Evolutionary conservation across 2,888 invertebrate genomes (phyloP), one percentile per base, ranked within the genome.

Genomic region (Lepidonotus clava): DNA sequence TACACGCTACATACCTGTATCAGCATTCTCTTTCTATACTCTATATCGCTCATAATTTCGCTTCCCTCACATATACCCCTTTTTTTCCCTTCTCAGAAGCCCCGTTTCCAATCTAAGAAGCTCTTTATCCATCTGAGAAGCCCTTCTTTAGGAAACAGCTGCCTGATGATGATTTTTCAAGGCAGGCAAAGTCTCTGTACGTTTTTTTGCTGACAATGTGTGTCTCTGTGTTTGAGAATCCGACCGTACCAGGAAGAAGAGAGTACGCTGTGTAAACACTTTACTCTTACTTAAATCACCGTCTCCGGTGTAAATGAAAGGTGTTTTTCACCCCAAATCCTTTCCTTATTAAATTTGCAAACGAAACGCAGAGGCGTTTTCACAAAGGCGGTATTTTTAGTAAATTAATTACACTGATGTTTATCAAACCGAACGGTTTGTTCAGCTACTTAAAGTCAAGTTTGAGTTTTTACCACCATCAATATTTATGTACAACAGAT

Each of bases 301-400:
- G 1, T 46, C 61, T 2, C 4, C 8, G 61, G 28, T 61, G 4
- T 61, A 61, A 61, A 61, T 61, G n/a, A 1, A 18, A 18, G 24
- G 4, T 11, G 2, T 61, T 61, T 61, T 61, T 61, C 61, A 53
- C 61, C 11, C 24, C 61, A 28, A 61, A 61, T 61, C 61, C 61
- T 28, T 24, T 14, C 61, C 61, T 61, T 28, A 61, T 61, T 61
- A 61, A 61, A 61, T 61, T 61, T 61, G 11, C 61, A 61, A 61
- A 61, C 24, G 28, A n/a, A 24, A 61, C 28, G 24, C 28, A 24
- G n/a, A 2, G 28, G 24, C 28, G 61, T 61, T 61, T 61, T 11
- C 21, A 28, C 61, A 61, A n/a, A 61, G 61, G 61, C 18, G 28
- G 53, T 53, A 53, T 53, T 53, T n/a, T 53, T 53, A n/a, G n/a